A percentile compares a stretch with the other conserved stretches of the same genome.
Evolutionary conservation across 2,888 invertebrate species (phyloP).

Genomic region (Tinea pellionella): DNA sequence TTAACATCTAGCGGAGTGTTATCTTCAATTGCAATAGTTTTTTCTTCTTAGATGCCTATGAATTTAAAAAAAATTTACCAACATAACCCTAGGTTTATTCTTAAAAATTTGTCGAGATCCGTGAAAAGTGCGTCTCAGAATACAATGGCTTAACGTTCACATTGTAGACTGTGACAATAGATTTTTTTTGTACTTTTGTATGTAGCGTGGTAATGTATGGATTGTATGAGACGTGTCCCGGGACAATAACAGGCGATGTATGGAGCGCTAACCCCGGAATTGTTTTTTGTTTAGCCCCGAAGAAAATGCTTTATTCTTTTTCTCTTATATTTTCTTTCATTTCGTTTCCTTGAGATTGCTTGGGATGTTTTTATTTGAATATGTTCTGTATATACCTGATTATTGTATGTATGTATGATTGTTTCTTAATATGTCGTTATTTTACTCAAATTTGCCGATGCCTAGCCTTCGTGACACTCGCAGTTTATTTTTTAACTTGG

Average conservation of each 20-base stretch:
- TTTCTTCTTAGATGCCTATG: no score
- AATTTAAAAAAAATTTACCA: no score
- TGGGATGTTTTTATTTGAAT: neutral
- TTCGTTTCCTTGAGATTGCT: neutral
- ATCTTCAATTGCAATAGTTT: no score
- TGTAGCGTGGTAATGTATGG: conserved; percentile 13
- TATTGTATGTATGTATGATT: no score
- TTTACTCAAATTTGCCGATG: no score
- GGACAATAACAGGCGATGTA: conserved; percentile 32
- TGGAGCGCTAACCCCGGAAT: conserved; percentile 55
- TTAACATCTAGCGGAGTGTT: no score
- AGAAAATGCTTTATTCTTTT: neutral
- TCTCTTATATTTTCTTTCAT: neutral
- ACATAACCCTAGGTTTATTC: conserved; percentile 5
- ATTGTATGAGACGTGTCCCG: conserved; percentile 10
- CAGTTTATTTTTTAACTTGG: no score
- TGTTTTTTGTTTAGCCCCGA: conserved; percentile 49
- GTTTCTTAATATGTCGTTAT: no score
- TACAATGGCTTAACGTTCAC: conserved; percentile 7
- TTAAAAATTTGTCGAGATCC: conserved; percentile 10
- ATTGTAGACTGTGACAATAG: conserved; percentile 5
- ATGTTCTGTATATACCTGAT: no score
- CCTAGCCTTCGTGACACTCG: no score
- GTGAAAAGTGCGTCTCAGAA: conserved; percentile 13
- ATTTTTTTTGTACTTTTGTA: conserved; percentile 10